phyloP scores from a whole-genome alignment of 2,797 vertebrate genomes.

The Chiloscyllium punctatum region DNA sequence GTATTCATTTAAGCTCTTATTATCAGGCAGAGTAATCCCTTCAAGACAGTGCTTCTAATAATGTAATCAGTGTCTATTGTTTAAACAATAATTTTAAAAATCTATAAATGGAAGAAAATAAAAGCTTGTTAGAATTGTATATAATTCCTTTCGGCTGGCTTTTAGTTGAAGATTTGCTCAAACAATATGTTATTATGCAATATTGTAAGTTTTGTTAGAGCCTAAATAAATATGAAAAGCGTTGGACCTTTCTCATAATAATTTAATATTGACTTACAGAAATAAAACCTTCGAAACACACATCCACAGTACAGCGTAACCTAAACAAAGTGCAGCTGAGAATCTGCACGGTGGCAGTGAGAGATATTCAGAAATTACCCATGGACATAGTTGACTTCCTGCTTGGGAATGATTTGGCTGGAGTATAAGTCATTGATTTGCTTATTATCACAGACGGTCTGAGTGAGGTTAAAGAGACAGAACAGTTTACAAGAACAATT shows the following conservation, averaged over 20 bases:
- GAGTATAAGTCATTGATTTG: no score
- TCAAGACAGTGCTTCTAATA: background rate
- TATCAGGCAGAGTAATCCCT: background rate
- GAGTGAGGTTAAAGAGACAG: no score
- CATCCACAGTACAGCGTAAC: background rate
- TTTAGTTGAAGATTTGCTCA: background rate
- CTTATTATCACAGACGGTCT: no score
- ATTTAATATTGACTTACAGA: background rate
- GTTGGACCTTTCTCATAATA: background rate
- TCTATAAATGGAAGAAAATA: background rate
- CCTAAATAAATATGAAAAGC: background rate
- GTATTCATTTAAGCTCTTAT: background rate
- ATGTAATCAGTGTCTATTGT: conserved; percentile 2
- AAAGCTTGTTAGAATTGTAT: background rate
- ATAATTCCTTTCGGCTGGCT: background rate
- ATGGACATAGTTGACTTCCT: no score
- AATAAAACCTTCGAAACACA: background rate
- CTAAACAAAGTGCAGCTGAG: background rate
- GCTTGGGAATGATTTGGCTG: no score
- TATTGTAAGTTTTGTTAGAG: background rate
- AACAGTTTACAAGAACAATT: no score
- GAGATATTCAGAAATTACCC: no score
- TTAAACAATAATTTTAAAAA: background rate
- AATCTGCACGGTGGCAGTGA: no score
- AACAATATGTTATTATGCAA: background rate